phyloP scores from a whole-genome alignment of 2,888 invertebrate species.

The Atherix ibis region DNA sequence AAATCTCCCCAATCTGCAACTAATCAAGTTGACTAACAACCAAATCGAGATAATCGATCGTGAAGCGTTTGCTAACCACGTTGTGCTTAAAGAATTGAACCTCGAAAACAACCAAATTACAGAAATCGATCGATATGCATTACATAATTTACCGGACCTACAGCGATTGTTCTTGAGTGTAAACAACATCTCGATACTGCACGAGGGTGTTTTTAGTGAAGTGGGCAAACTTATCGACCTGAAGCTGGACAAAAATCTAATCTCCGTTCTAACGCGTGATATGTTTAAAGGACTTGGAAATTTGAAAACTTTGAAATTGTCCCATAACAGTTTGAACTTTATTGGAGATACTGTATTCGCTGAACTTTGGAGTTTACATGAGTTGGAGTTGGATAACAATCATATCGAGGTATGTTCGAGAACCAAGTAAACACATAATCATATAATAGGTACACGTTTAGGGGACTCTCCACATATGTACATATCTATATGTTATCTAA shows the following conservation, averaged over 20 bases:
- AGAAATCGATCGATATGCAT: slow-evolving; percentile 56
- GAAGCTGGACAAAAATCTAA: slow-evolving; percentile 63
- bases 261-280: slow-evolving; percentile 56
- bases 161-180: slow-evolving; percentile 65
- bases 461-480: too few relatives aligned
- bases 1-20: slow-evolving; percentile 50
- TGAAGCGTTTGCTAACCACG: slow-evolving; percentile 57
- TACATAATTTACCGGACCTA: slow-evolving; percentile 54
- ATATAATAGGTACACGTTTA: too few relatives aligned
- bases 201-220: slow-evolving; percentile 67
- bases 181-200: slow-evolving; percentile 71
- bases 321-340: slow-evolving; percentile 57
- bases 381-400: slow-evolving; percentile 53
- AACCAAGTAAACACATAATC: too few relatives aligned
- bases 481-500: too few relatives aligned
- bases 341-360: slow-evolving; percentile 66
- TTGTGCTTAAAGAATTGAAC: slow-evolving; percentile 49
- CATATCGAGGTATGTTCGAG: slow-evolving; percentile 38
- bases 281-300: slow-evolving; percentile 63
- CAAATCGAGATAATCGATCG: slow-evolving; percentile 50
- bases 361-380: slow-evolving; percentile 57
- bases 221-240: slow-evolving; percentile 59
- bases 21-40: slow-evolving; percentile 51
- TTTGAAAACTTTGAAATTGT: slow-evolving; percentile 56
- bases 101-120: slow-evolving; percentile 61